Base-by-base conservation (phyloP, 2,888 invertebrate genomes). In the Tachina fera region DNA sequence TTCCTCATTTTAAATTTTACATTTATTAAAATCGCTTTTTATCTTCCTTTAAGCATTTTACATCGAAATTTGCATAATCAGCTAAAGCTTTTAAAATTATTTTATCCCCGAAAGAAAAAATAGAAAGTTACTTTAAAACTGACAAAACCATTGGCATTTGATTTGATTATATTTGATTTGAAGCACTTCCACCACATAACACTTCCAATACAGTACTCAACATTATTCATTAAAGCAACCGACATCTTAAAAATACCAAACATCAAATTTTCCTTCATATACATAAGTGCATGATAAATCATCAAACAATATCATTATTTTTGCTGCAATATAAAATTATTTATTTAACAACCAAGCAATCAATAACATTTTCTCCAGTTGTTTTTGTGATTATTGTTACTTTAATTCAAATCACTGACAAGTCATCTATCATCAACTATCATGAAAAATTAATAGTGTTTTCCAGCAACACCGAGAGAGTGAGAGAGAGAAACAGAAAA, bases 381-480 rank as follows among this genome's bases (percentile, higher is more conserved):
- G n/a, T 53, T 63, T 65, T 72, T 49, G 8, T 39, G 45, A 2
- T 58, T 56, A 41, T 63, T 63, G 16, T 67, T 51, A 47, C 22
- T 68, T 63, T 70, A 56, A 74, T 78, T 77, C 76, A 72, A 84
- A 84, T 81, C 77, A 77, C 80, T 74, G 81, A 72, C 81, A 72
- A 76, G 61, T 47, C 84, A 84, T 84, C 84, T 81, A 84, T 84
- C 84, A 81, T 81, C 84, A 58, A 63, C 51, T 74, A 81, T 76
- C 80, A 75, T 45, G 45, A 65, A 80, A 72, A 84, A 81, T 84
- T 84, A 80, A 77, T 81, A 77, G 76, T n/a, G 45, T 75, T 68
- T 65, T 72, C 11, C 60, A n/a, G 22, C 51, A 31, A 60, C 41
- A 76, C 4, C 0, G 31, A 53, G 41, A 61, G 31, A 43, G n/a